These are phyloP conservation scores for Ceratoteleas bidentatus DNA, from an alignment of 1,140 invertebrate species.

Conservation along the genomic window DNA sequence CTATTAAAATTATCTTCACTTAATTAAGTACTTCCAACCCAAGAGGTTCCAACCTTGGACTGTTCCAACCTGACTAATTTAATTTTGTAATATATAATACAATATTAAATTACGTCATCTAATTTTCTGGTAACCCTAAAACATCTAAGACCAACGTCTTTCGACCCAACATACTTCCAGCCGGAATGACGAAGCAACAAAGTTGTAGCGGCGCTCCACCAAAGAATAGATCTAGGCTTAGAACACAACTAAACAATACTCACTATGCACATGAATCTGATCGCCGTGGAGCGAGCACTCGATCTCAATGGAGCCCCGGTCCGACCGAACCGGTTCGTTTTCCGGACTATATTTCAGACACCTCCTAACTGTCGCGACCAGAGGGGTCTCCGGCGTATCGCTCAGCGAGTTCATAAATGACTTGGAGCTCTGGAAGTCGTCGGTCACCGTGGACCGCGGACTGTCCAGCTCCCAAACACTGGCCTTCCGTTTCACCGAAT, in stretches of 20 bases:
- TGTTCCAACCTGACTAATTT: too few species aligned
- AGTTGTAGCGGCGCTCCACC: too few species aligned
- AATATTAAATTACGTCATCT: too few species aligned
- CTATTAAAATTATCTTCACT: too few species aligned
- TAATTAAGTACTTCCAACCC: background rate
- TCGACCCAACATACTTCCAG: too few species aligned
- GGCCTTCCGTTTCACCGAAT: conserved; percentile 63
- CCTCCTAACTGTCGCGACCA: conserved; percentile 78
- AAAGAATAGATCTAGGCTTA: background rate
- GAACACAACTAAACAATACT: conserved; percentile 49
- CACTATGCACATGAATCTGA: conserved; percentile 78
- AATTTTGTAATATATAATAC: too few species aligned
- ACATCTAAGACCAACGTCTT: too few species aligned
- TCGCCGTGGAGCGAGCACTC: conserved; percentile 75
- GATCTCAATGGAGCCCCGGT: conserved; percentile 78
- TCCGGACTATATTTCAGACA: conserved; percentile 80
- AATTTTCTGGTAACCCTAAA: too few species aligned
- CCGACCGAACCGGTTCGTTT: conserved; percentile 66
- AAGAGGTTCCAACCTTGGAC: too few species aligned
- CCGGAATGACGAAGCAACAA: too few species aligned
- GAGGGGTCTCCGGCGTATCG: conserved; percentile 76
- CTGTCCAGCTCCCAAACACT: conserved; percentile 77
- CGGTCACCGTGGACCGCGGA: conserved; percentile 75
- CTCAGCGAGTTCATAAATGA: conserved; percentile 74
- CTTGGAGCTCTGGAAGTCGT: conserved; percentile 77